Percentiles rank a stretch among this genome's conserved stretches.
Evolutionary conservation across 2,113 vertebrate species (phyloP).

Genomic region (Crypturellus undulatus): DNA sequence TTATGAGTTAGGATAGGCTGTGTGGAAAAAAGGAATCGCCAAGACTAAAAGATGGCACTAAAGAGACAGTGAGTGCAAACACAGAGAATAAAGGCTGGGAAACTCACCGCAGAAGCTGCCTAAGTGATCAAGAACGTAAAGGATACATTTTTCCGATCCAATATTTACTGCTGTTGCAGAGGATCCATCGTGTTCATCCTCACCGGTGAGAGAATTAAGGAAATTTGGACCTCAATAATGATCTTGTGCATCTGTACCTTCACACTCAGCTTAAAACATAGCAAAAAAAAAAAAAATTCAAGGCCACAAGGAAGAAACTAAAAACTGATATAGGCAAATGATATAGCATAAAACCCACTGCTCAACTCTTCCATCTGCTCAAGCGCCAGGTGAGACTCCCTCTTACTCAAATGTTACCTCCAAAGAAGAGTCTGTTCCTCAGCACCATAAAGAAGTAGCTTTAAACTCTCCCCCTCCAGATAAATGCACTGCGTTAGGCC

Average conservation of each 20-base stretch:
- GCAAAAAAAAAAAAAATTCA: not conserved
- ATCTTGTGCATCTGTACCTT: not conserved
- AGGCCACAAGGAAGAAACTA: not conserved
- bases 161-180: slow-evolving; percentile 9
- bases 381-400: fast-evolving
- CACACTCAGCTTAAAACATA: not conserved
- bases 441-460: not conserved
- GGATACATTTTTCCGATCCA: slow-evolving; percentile 82
- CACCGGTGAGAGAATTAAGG: slow-evolving; percentile 78
- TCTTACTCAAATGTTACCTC: not conserved
- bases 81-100: fast-evolving
- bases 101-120: not conserved
- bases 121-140: slow-evolving; percentile 20
- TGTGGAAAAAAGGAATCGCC: fast-evolving
- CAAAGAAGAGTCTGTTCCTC: not conserved
- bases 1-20: not conserved
- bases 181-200: slow-evolving; percentile 70
- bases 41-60: not conserved
- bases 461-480: not conserved
- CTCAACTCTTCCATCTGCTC: not conserved
- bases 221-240: not conserved
- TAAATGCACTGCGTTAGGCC: too few relatives aligned
- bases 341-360: not conserved
- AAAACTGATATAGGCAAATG: not conserved
- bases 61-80: not conserved